These are phyloP conservation scores for Pseudoips prasinana DNA, from an alignment of 2,888 invertebrate species.

Conservation along the genomic window DNA sequence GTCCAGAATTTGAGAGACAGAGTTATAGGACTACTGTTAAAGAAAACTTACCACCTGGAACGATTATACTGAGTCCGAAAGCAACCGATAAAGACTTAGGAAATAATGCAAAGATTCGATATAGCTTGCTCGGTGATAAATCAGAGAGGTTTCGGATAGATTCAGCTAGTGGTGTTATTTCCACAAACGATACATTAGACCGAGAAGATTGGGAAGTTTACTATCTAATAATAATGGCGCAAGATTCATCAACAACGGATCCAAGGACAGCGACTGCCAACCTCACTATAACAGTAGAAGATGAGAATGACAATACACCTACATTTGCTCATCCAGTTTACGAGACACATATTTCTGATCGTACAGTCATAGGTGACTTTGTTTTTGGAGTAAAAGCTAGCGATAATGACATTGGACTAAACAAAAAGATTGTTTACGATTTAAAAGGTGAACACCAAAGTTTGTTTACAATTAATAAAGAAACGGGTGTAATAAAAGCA, in stretches of 20 bases:
- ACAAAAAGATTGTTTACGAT: conserved; percentile 90
- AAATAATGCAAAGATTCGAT: conserved; percentile 93
- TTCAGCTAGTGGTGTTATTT: conserved; percentile 89
- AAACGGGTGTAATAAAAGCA: conserved; percentile 94
- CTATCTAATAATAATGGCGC: conserved; percentile 91
- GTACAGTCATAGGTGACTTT: conserved; percentile 90
- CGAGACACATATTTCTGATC: conserved; percentile 91
- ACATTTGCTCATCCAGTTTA: conserved; percentile 88
- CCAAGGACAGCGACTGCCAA: conserved; percentile 92
- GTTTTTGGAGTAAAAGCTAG: conserved; percentile 94
- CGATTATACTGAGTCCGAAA: conserved; percentile 88
- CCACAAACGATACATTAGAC: conserved; percentile 87
- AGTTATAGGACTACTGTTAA: conserved; percentile 89
- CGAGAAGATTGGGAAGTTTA: conserved; percentile 90
- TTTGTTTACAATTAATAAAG: conserved; percentile 88
- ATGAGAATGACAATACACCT: conserved; percentile 94
- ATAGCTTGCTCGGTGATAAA: conserved; percentile 91
- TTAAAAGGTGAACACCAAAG: conserved; percentile 89
- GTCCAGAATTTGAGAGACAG: conserved; percentile 92
- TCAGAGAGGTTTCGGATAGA: conserved; percentile 91
- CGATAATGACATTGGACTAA: conserved; percentile 91
- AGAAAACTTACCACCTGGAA: conserved; percentile 91
- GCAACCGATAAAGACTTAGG: conserved; percentile 93
- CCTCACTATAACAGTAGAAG: conserved; percentile 88
- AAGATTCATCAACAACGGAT: conserved; percentile 93